phyloP scores from a whole-genome alignment of 2,113 vertebrate species.

The Crotophaga sulcirostris region DNA sequence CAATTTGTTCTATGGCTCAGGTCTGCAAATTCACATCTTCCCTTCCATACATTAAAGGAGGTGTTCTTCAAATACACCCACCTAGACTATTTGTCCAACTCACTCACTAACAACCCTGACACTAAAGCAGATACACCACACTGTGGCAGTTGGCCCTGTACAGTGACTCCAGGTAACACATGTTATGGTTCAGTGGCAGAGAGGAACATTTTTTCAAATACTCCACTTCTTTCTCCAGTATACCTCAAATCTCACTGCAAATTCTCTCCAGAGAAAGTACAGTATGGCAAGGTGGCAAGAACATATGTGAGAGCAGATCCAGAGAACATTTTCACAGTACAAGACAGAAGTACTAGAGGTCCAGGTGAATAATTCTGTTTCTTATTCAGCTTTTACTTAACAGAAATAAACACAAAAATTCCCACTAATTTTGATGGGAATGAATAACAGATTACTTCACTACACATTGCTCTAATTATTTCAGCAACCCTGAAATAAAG shows the following conservation, averaged over 20 bases:
- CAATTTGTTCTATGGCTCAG: not conserved
- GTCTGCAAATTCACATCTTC: not conserved
- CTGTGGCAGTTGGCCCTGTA: not conserved
- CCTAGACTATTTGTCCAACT: not conserved
- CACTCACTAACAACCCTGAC: not conserved
- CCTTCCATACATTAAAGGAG: not conserved
- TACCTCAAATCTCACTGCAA: not conserved
- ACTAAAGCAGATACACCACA: not conserved
- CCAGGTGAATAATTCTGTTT: not conserved
- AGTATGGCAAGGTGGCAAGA: not conserved
- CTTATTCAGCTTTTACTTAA: not conserved
- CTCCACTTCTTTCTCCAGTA: not conserved
- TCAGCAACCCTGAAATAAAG: not conserved
- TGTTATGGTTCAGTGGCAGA: not conserved
- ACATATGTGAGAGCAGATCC: not conserved
- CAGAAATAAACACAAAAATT: not conserved
- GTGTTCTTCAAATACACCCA: not conserved
- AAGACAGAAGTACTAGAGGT: not conserved
- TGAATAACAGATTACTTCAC: not conserved
- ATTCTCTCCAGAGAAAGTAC: not conserved
- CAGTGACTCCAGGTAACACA: not conserved
- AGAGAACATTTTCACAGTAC: not conserved
- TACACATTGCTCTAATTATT: not conserved
- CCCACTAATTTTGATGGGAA: not conserved
- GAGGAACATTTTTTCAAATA: not conserved